Conservation (phyloP, 1,140 invertebrate genomes). For the Cephus cinctus region DNA sequence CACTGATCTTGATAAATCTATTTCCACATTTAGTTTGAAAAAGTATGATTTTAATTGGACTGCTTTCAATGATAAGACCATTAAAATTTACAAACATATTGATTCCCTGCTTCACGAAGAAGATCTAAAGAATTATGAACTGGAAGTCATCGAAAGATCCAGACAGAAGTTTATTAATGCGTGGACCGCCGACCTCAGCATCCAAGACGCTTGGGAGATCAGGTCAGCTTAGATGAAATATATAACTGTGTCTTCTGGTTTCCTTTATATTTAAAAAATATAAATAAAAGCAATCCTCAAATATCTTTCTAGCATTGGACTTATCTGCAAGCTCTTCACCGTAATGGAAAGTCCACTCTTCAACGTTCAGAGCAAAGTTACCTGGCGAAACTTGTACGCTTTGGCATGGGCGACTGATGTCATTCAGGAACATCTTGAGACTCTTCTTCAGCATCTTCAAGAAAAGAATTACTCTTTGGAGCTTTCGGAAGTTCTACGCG, state of each 20-base stretch:
- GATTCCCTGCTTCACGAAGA: conserved; percentile 34
- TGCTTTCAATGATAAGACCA: conserved; percentile 35
- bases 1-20: conserved; percentile 11
- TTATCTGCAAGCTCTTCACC: conserved; percentile 40
- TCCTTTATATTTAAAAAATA: not conserved
- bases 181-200: conserved; percentile 30
- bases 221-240: conserved; percentile 28
- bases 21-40: conserved; percentile 8
- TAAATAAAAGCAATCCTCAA: conserved; percentile 19
- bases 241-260: not conserved
- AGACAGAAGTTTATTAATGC: conserved; percentile 25
- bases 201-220: conserved; percentile 33
- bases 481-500: conserved; percentile 21
- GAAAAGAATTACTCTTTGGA: conserved; percentile 24
- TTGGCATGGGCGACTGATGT: conserved; percentile 35
- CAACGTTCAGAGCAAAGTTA: conserved; percentile 22
- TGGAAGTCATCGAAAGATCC: conserved; percentile 19
- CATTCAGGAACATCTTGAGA: conserved; percentile 37
- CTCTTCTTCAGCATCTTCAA: conserved; percentile 35
- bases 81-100: conserved; percentile 42
- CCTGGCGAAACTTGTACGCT: conserved; percentile 33
- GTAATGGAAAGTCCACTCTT: conserved; percentile 42
- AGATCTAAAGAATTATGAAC: conserved; percentile 23
- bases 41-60: conserved; percentile 46
- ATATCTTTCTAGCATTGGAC: conserved; percentile 44